Percentiles rank a stretch among this genome's conserved stretches.
These are phyloP conservation scores for Alviniconcha marisindica DNA, from an alignment of 1,140 invertebrate species.

Conservation along the genomic window DNA sequence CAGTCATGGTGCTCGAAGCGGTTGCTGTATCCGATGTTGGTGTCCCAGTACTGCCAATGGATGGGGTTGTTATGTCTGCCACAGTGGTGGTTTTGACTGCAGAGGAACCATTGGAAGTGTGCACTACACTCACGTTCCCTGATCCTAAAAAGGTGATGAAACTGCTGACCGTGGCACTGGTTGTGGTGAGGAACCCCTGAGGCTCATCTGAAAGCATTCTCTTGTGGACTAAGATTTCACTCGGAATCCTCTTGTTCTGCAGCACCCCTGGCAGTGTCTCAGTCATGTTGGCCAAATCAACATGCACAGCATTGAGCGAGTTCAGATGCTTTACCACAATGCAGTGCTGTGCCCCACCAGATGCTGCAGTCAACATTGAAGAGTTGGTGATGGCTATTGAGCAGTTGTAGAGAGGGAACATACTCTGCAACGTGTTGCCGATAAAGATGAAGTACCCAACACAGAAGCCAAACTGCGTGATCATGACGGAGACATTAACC, in stretches of 20 bases:
- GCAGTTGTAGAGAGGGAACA: slow-evolving; percentile 59
- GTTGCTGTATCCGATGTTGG: background rate
- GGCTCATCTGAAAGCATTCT: too few species aligned
- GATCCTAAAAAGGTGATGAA: too few species aligned
- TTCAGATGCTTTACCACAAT: background rate
- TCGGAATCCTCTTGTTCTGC: background rate
- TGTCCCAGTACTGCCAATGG: background rate
- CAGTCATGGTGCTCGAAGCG: background rate
- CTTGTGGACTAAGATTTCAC: too few species aligned
- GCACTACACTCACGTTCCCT: too few species aligned
- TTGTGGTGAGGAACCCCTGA: too few species aligned
- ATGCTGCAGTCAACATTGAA: background rate
- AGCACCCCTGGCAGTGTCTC: background rate
- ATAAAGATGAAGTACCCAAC: slow-evolving; percentile 73
- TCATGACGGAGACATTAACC: slow-evolving; percentile 66
- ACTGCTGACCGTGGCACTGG: too few species aligned
- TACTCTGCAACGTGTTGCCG: slow-evolving; percentile 67
- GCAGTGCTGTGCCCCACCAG: background rate
- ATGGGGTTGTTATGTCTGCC: background rate
- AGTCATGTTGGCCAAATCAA: background rate
- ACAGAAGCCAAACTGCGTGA: slow-evolving; percentile 74
- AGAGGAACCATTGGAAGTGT: background rate
- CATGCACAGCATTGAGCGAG: background rate
- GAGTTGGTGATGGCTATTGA: slow-evolving; percentile 18
- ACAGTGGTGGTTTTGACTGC: background rate